Base-by-base conservation (phyloP, 2,888 invertebrate genomes). In the Tortrix viridana region DNA sequence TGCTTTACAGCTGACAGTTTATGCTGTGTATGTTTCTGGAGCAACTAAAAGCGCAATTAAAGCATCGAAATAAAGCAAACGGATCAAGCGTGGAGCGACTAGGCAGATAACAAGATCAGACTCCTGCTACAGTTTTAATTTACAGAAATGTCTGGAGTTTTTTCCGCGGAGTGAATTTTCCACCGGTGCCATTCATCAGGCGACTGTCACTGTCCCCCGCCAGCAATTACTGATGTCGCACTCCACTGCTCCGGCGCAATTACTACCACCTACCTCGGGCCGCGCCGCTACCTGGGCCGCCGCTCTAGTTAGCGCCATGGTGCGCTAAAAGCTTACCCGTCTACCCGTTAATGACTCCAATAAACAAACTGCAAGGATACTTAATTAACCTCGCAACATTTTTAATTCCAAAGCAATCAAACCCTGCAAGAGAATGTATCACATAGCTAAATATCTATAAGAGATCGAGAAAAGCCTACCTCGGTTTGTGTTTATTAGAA, bases 191-290 rank as follows among this genome's bases (percentile, higher is more conserved):
- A 88, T 89, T 88, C 86, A 89, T 88, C 88, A 88, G 85, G 79
- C 81, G 75, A 79, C 79, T 84, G 87, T 83, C 87, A 81, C 79
- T 84, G 84, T 81, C 80, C 81, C 80, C 78, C 77, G 80, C 78
- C 80, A 84, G 85, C 88, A 89, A 89, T 89, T 89, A 89, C 86
- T 84, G 87, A 87, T 87, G 87, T 88, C 81, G 80, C 86, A 88
- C 81, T 82, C 81, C 76, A 77, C 76, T 86, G 85, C 82, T 76
- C 78, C 74, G 75, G 74, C 76, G 78, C 85, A 84, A 85, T 82
- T 85, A 84, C 82, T 74, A 74, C 77, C 75, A 75, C 74, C 77
- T 75, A 74, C 74, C 69, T 1, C 41, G 22, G 9, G 32, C 26
- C 41, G 48, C 48, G 41, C 44, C 47, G 26, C 60, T 23, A 32